Evolutionary conservation across 2,113 vertebrate species (phyloP), one percentile per base, ranked within the genome.

Genomic region (Turnix velox): DNA sequence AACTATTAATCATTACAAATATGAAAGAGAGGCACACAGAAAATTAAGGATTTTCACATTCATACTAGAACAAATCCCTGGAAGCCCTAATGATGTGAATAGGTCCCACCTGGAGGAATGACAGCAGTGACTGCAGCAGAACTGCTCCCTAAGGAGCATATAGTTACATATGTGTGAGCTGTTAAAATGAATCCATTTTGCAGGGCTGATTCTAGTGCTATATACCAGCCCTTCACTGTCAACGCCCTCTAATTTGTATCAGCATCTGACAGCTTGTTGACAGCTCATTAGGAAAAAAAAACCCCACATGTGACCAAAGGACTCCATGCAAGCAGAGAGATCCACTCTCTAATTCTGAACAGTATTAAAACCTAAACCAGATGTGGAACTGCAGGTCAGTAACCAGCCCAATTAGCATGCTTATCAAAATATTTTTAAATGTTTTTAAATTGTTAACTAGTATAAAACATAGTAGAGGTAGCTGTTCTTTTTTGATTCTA

Each of bases 251-350:
- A 92, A 92, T 94, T 94, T 90, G 14, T 81, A 48, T 65, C 83
- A 71, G 23, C 3, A 1, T 81, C 88, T 96, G 96, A 95, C 93
- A 94, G 85, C 37, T 80, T 94, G 90, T 91, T 96, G 88, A 90
- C 92, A 92, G 92, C 84, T 96, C 65, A 87, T 95, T 94, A 93
- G 62, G 54, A 6, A 65, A 67, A 87, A 90, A 77, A 18, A 0
- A n/a, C n/a, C 6, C 37, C 80, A 45, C 63, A 46, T 52, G 69
- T 88, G 88, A 90, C 83, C 92, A 81, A 75, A 90, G 84, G 16
- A 40, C 79, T 77, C 30, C 10, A 42, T 18, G 33, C 55, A 46
- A 76, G 68, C 68, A 86, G 80, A 58, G 45, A 76, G 42, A 86
- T 77, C 68, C 74, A 52, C 39, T 92, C 80, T 84, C 73, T 95